Base-by-base conservation (phyloP, 2,797 vertebrate genomes). In the Cygnus olor region DNA sequence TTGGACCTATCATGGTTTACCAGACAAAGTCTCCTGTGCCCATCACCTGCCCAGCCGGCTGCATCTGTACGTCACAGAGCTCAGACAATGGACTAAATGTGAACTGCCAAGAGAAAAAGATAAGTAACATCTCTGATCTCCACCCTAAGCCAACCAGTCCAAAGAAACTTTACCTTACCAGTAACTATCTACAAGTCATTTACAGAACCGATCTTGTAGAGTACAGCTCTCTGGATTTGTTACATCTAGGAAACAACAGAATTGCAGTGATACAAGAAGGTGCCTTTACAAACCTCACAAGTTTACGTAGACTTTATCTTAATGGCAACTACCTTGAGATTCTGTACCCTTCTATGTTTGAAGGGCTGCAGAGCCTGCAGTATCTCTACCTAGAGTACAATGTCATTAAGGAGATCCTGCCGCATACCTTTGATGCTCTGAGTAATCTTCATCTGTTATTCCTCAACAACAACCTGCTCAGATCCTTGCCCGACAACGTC, bases 341-440 rank as follows among this genome's bases (percentile, higher is more conserved):
- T 14, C 98, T 99, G 34, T 98, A 99, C 53, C 98, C 98, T 11
- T 98, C 99, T 5, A 98, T 99, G 94, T 99, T 99, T 6, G 90
- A 96, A 2, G 99, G 99, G 53, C 98, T 99, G 90, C 98, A 99
- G 94, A 99, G 98, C 45, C 98, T 99, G 95, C 99, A 99, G 69
- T 99, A 99, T 93, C 98, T 99, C 53, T 99, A 99, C 91, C 97
- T 99, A 98, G 99, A 99, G 97, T 99, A 99, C 78, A 99, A 99
- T 92, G 99, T 99, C 73, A 99, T 99, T 82, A 99, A 99, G 96
- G 99, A 99, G 83, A 99, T 99, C 96, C 97, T 98, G 85, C 99
- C 99, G 5, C 98, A 97, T 71, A 99, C 99, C 6, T 99, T 99
- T 84, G 99, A 99, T 93, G 94, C 98, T 47, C 96, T 99, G 91